Evolutionary conservation across 2,888 invertebrate genomes (phyloP), one percentile per base, ranked within the genome.

Genomic region (Siphonodentalium dalli): DNA sequence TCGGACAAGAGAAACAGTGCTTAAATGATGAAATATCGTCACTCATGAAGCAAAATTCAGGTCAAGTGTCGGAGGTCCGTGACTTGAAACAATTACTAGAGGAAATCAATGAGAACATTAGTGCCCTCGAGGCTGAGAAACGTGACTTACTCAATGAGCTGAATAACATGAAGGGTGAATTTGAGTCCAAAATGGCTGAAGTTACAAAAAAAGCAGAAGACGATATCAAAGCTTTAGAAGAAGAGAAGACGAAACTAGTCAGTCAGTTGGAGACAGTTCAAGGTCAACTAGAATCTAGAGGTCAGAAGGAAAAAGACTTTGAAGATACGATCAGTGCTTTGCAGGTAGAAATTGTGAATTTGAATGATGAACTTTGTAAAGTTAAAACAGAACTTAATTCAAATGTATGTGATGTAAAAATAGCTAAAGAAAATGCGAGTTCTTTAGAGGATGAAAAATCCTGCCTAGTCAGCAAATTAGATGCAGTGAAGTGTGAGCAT

Each of bases 101-200:
- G 29, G 24, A 33, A 18, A 31, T 29, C 7, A 27, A 9, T 9
- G 31, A 27, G 15, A 21, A 45, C 27, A 33, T 51, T 21, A 51
- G 44, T 34, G 57, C 54, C 13, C 15, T 38, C 31, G 45, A 51
- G 40, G 42, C 26, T 28, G 35, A 55, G 28, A 54, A 44, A 11
- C 15, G n/a, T 26, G 27, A 47, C n/a, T 29, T 35, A 23, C 33
- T 33, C 13, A 28, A 35, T 23, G 50, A 50, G 24, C 28, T 50
- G 18, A 38, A 43, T 27, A 43, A 37, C 21, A 18, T 50, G 38
- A 35, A 53, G 15, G 37, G 23, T 27, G 34, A 35, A 1, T 15
- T 23, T 31, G 35, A 37, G 13, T 13, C 37, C 11, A 23, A 26
- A 7, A 29, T 24, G 28, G 26, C 26, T 23, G 35, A 27, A 35